Base-by-base conservation (phyloP, 2,113 vertebrate genomes). In the Xenopus borealis region DNA sequence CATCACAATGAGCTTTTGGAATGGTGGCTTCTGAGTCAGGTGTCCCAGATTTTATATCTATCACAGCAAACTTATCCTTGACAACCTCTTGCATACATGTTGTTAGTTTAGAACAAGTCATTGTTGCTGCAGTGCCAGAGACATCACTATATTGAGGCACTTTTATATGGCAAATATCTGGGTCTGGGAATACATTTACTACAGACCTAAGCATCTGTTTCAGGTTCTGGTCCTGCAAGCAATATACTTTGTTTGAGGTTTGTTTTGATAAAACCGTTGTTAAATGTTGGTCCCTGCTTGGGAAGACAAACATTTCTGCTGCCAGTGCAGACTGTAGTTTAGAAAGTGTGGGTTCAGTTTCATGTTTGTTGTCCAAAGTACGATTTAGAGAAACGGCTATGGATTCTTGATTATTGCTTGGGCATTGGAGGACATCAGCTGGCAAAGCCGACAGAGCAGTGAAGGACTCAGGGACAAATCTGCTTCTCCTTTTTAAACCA, bases 401-500 rank as follows among this genome's bases (percentile, higher is more conserved):
- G 19, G 72, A 79, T 74, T 66, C 69, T 30, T 58, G 74, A 70
- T 82, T 87, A 70, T 89, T 59, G 88, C 46, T 90, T 82, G 30
- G 84, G 80, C 77, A 78, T 81, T 10, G 79, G 66, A 64, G 62
- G 66, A 75, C 72, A 78, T 90, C 89, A 79, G 80, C 75, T 6
- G 77, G 75, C 53, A 88, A 79, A 57, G 84, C 74, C 45, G 79
- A 80, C 12, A 82, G 86, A 74, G 82, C 79, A 75, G 80, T 87
- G 62, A 85, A 86, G 0, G 84, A 62, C 18, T 83, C 81, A 0
- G 89, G 88, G 79, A 89, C 74, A 79, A 91, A 90, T 63, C 87
- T 86, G 45, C 90, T 92, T 84, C 84, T 92, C 63, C 88, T 88
- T 79, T 74, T 84, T 59, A 85, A 77, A 59, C 85, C 86, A 0